Conservation (phyloP, 2,888 invertebrate species). For the Eupelmus urozonus region DNA sequence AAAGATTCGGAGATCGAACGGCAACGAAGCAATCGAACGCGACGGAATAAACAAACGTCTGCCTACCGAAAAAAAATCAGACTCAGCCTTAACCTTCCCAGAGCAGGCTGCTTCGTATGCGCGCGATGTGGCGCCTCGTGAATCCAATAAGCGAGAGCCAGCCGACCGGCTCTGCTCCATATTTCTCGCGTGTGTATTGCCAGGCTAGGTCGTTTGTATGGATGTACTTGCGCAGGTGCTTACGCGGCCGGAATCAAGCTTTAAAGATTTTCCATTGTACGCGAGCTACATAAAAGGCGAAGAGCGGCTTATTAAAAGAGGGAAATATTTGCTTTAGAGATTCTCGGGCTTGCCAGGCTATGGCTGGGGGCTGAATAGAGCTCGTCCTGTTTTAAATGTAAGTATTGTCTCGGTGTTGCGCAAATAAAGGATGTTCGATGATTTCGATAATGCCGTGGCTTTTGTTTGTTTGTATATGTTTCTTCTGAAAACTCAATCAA, state of each 20-base stretch:
- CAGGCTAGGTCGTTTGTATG: background rate
- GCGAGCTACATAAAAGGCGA: background rate
- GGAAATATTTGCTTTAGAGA: too few relatives aligned
- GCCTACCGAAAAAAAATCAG: background rate
- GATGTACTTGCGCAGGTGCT: background rate
- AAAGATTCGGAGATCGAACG: slow-evolving; percentile 3
- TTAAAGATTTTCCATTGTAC: background rate
- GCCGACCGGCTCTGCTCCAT: background rate
- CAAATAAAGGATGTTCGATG: too few relatives aligned
- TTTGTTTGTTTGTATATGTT: too few relatives aligned
- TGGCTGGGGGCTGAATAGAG: too few relatives aligned
- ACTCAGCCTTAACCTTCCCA: background rate
- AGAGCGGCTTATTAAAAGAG: too few relatives aligned
- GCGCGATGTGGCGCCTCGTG: background rate
- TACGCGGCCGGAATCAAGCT: background rate
- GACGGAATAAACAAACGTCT: slow-evolving; percentile 9
- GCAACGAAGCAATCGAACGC: background rate
- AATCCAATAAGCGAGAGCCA: slow-evolving; percentile 4
- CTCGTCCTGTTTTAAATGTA: too few relatives aligned
- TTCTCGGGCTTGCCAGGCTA: too few relatives aligned
- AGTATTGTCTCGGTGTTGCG: too few relatives aligned
- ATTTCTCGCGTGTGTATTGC: background rate
- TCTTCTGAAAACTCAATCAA: too few relatives aligned
- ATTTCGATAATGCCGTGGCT: too few relatives aligned
- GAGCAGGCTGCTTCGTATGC: background rate